These are phyloP conservation scores for Diarsia dahlii DNA, from an alignment of 2,888 invertebrate species.

Conservation along the genomic window DNA sequence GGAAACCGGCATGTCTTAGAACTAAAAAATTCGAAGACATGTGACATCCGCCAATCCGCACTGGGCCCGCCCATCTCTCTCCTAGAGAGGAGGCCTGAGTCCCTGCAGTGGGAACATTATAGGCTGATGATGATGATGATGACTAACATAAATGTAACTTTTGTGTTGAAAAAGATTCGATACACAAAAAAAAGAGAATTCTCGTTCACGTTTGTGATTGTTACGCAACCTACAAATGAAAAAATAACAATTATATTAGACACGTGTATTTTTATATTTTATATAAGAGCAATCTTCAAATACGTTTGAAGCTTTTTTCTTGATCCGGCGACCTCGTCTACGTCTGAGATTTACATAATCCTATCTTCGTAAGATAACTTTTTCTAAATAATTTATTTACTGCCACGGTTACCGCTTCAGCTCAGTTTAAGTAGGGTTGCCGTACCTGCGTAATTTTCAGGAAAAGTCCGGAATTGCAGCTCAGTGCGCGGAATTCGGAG, in stretches of 20 bases:
- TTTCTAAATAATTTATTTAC: slow-evolving; percentile 81
- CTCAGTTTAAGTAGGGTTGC: slow-evolving; percentile 47
- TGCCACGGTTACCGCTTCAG: slow-evolving; percentile 60
- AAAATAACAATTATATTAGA: slow-evolving; percentile 15
- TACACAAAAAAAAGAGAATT: neutral
- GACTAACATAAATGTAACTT: too few species aligned
- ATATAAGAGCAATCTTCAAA: slow-evolving; percentile 23
- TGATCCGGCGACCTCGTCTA: slow-evolving; percentile 64
- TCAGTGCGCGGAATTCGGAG: neutral
- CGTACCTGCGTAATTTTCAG: neutral
- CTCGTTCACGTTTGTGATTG: neutral
- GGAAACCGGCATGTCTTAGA: too few species aligned
- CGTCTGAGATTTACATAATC: slow-evolving; percentile 77
- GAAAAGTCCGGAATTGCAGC: neutral
- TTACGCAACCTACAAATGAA: slow-evolving; percentile 8
- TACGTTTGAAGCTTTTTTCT: slow-evolving; percentile 37
- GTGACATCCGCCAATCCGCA: too few species aligned
- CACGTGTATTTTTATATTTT: slow-evolving; percentile 14
- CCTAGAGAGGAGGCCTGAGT: too few species aligned
- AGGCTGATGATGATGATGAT: too few species aligned
- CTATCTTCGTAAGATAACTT: slow-evolving; percentile 68
- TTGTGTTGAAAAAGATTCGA: neutral
- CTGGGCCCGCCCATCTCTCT: too few species aligned
- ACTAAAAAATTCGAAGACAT: too few species aligned
- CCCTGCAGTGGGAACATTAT: too few species aligned